Base-by-base conservation (phyloP, 2,888 invertebrate genomes). In the Julus scanicus region DNA sequence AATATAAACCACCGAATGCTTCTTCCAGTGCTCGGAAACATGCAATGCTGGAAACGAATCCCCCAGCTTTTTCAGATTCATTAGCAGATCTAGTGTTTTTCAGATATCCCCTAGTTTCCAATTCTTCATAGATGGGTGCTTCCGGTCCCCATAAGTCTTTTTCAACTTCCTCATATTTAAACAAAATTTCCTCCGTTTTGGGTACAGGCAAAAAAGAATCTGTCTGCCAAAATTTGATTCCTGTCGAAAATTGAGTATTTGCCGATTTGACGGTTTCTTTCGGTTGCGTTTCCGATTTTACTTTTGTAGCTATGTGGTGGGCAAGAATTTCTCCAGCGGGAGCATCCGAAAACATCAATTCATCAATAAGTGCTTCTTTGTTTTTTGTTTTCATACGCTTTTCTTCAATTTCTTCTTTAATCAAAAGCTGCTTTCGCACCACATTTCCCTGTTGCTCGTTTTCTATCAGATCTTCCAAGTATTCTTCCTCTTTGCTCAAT, bases 331-430 rank as follows among this genome's bases (percentile, higher is more conserved):
- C 96, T 90, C 96, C 95, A 0, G 98, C 98, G 92, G 98, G 96
- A 13, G 95, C 95, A 90, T 97, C 96, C 0, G 98, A 97, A 92
- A 96, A 97, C 96, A 98, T 98, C 63, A 99, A 93, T 92, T 99
- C 98, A 92, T 99, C 98, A 89, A 99, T 98, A 6, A 99, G 93
- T 0, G 97, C 97, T 92, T 98, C 97, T 90, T 97, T 97, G 90
- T 97, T 96, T 63, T 96, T 94, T 37, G 96, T 95, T 92, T 97
- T 97, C 90, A 95, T 96, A 91, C 95, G 95, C 91, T 97, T 97
- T 0, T 95, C 94, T 80, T 91, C 90, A 84, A 90, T 90, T 92
- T 96, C 93, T 93, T 96, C 92, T 93, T 95, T 94, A n/a, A 94
- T 92, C 0, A 95, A 92, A 91, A 97, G 96, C 88, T 95, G 93